phyloP scores from a whole-genome alignment of 2,888 invertebrate species.

The Orthonychiurus folsomi region DNA sequence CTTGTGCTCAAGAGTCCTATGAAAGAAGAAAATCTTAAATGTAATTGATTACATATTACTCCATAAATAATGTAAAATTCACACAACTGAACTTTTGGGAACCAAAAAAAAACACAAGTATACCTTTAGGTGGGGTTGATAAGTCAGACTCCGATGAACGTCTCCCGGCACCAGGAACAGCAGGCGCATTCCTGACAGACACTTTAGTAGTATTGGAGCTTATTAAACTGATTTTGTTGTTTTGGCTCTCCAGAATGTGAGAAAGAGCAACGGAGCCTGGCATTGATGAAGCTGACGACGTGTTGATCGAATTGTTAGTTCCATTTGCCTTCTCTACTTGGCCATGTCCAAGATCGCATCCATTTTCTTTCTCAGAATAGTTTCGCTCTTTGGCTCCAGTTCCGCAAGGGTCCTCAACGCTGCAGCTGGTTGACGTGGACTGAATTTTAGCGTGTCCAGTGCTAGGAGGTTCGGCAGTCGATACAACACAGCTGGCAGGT shows the following conservation, averaged over 20 bases:
- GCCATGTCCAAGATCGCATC: no score
- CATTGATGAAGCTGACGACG: no score
- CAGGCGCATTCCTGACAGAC: neutral
- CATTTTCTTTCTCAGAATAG: neutral
- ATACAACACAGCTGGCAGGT: neutral
- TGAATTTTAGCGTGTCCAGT: no score
- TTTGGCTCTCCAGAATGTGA: no score
- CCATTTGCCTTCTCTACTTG: no score
- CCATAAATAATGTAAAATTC: no score
- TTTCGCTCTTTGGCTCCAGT: no score
- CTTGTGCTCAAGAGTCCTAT: slow-evolving; percentile 8
- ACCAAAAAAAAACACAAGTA: slow-evolving; percentile 34
- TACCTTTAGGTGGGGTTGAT: slow-evolving; percentile 88
- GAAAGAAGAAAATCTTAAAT: neutral
- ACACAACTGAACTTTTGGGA: neutral
- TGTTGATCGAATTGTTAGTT: neutral
- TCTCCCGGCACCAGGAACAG: slow-evolving; percentile 49
- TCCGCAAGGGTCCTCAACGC: no score
- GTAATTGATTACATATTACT: neutral
- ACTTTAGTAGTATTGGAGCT: neutral
- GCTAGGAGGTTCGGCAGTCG: no score
- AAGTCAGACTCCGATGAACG: slow-evolving; percentile 89
- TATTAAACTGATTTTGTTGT: neutral
- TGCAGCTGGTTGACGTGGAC: no score
- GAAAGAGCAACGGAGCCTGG: no score